Evolutionary conservation across 2,888 invertebrate species (phyloP).

Genomic region (Hirtodrosophila confusa): DNA sequence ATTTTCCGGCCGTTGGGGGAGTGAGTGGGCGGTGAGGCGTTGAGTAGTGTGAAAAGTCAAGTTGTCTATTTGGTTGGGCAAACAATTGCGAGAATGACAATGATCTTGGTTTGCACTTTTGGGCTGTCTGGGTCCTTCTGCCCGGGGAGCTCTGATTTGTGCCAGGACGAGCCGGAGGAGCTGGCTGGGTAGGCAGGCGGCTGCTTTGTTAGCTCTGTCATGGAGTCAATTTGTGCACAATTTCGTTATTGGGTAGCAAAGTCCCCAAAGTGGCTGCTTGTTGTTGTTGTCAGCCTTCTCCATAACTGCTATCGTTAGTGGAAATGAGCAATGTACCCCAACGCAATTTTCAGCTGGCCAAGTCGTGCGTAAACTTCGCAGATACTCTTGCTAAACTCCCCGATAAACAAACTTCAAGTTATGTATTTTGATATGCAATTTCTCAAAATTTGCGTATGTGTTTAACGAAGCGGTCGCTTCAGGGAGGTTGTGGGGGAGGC

Average conservation of each 20-base stretch:
- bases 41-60: conserved; percentile 70
- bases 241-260: conserved; percentile 53
- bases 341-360: conserved; percentile 25
- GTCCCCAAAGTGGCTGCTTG: conserved; percentile 28
- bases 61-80: conserved; percentile 73
- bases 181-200: not conserved
- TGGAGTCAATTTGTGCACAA: conserved; percentile 64
- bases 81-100: conserved; percentile 67
- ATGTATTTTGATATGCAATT: conserved; percentile 67
- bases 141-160: conserved; percentile 45
- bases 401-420: conserved; percentile 50
- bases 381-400: conserved; percentile 5
- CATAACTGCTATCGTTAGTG: conserved; percentile 44
- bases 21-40: not conserved
- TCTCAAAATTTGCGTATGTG: conserved; percentile 72
- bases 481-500: too few species aligned
- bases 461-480: conserved; percentile 64
- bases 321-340: conserved; percentile 19
- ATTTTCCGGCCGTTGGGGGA: conserved; percentile 7
- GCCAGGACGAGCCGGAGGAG: conserved; percentile 4
- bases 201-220: conserved; percentile 41
- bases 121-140: conserved; percentile 24
- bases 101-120: conserved; percentile 76
- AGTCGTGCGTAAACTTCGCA: conserved; percentile 53
- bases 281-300: conserved; percentile 12